Evolutionary conservation across 2,113 vertebrate species (phyloP), one percentile per base, ranked within the genome.

Genomic region (Platichthys stellatus): DNA sequence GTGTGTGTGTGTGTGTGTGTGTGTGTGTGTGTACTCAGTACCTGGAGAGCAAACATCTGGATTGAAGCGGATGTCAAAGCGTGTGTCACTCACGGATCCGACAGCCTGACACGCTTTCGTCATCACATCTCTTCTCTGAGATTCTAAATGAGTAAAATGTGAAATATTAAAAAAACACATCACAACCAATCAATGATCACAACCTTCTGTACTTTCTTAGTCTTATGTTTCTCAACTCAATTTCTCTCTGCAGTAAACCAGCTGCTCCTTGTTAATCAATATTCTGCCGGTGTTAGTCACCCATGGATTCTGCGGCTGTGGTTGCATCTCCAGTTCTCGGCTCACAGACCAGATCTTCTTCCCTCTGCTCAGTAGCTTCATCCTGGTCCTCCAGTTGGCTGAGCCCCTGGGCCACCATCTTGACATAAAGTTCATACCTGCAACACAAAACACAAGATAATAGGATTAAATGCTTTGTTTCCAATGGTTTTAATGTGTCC

Each of bases 21-120:
- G 35, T 58, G 24, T 63, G 3, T 8, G 17, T 4, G 0, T 56
- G 40, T 54, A 12, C 45, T 67, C 21, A 57, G 9, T 92, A 97
- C 98, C 97, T 93, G 97, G 94, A 4, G 95, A 97, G 91, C 96
- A 97, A 89, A 97, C 95, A 78, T 99, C 95, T 8, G 97, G 96
- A 86, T 98, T 99, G 92, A 99, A 99, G 76, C 95, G 94, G 59
- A 99, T 96, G 64, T 99, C 96, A 2, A 98, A 98, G 24, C 93
- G 93, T 0, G 93, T 94, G 88, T 93, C 93, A 23, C 96, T 97
- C 64, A 95, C 90, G 78, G 97, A 98, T 63, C 96, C 95, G 0
- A 96, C 96, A 0, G 96, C 94, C 74, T 94, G 93, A 92, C 96
- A 97, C 0, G 96, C 96, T 0, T 96, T 94, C 51, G 85, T 89